Percentiles rank a stretch among this genome's conserved stretches.
phyloP scores from a whole-genome alignment of 1,140 invertebrate species.

The Drosophila takahashii region DNA sequence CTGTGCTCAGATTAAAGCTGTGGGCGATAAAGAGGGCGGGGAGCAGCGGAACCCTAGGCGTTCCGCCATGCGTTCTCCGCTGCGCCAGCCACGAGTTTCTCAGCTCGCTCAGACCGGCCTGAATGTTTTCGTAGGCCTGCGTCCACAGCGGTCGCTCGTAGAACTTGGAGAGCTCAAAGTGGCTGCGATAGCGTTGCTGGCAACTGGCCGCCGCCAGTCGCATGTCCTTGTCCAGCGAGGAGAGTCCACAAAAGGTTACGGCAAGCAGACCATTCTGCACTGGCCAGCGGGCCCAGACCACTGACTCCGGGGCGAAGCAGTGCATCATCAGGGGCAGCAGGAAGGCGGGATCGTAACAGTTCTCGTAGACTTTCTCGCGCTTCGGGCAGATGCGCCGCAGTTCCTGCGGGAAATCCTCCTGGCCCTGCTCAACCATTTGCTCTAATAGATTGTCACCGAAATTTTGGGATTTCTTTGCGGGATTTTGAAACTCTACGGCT shows the following conservation, averaged over 20 bases:
- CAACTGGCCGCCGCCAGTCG: conserved; percentile 87
- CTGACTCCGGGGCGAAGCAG: conserved; percentile 86
- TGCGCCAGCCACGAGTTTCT: conserved; percentile 73
- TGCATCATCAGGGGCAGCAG: conserved; percentile 88
- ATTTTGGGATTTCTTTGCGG: conserved; percentile 15
- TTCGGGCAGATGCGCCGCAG: conserved; percentile 70
- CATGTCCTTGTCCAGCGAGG: conserved; percentile 86
- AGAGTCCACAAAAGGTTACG: conserved; percentile 87
- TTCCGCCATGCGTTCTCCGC: conserved; percentile 70
- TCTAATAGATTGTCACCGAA: conserved; percentile 75
- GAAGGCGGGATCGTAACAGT: conserved; percentile 90
- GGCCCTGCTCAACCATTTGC: conserved; percentile 58
- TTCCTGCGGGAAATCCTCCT: conserved; percentile 36
- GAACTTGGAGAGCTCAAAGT: conserved; percentile 83
- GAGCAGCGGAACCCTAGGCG: conserved; percentile 87
- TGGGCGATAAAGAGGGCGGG: conserved; percentile 88
- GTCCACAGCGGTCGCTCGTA: conserved; percentile 85
- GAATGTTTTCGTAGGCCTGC: conserved; percentile 85
- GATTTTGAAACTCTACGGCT: conserved; percentile 55
- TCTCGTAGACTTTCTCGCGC: conserved; percentile 63
- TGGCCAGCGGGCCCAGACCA: conserved; percentile 87
- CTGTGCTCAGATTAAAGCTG: conserved; percentile 87
- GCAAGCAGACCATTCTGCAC: conserved; percentile 87
- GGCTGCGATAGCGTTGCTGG: conserved; percentile 87
- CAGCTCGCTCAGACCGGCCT: conserved; percentile 85